Percentiles rank a stretch among this genome's conserved stretches.
These are phyloP conservation scores for Amblyraja radiata DNA, from an alignment of 2,797 vertebrate species.

Conservation along the genomic window DNA sequence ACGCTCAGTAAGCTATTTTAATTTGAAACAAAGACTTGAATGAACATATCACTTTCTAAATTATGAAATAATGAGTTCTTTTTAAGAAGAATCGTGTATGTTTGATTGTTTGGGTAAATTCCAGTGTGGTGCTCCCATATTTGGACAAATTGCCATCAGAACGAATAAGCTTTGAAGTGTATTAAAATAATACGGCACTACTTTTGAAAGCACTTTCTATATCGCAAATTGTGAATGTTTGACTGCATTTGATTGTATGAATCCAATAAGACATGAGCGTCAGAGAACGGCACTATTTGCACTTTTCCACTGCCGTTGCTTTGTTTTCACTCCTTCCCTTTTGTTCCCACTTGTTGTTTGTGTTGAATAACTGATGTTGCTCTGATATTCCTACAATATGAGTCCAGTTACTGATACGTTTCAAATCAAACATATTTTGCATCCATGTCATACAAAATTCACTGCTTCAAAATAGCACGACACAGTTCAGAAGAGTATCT, in stretches of 20 bases:
- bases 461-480: neutral
- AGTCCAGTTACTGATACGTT: too few species aligned
- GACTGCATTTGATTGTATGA: constrained; percentile 73
- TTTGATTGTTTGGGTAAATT: neutral
- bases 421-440: neutral
- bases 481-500: neutral
- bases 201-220: neutral
- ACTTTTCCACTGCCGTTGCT: constrained; percentile 51
- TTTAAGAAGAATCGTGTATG: constrained; percentile 16
- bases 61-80: neutral
- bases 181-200: neutral
- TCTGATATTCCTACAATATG: too few species aligned
- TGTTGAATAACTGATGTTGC: constrained; percentile 63
- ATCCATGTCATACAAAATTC: neutral
- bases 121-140: neutral
- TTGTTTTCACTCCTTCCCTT: constrained; percentile 65
- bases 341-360: constrained; percentile 66
- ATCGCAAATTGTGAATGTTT: constrained; percentile 71
- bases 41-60: constrained; percentile 54
- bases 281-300: constrained; percentile 61
- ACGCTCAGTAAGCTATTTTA: constrained; percentile 63
- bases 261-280: constrained; percentile 64
- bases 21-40: constrained; percentile 66
- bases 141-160: neutral
- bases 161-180: neutral